Percentiles rank a stretch among this genome's conserved stretches.
phyloP scores from a whole-genome alignment of 2,113 vertebrate genomes.

The Micronycteris hirsuta region DNA sequence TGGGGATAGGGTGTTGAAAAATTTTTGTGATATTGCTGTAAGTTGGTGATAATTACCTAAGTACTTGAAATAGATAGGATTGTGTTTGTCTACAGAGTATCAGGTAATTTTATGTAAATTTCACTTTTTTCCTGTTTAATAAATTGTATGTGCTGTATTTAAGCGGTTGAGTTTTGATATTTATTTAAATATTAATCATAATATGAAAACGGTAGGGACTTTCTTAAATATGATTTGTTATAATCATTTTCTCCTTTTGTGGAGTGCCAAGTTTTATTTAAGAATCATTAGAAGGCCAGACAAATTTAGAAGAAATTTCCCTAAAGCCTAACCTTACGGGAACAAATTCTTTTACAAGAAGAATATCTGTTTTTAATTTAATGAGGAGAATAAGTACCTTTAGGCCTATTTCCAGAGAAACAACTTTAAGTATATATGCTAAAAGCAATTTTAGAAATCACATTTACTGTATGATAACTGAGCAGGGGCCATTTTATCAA shows the following conservation, averaged over 20 bases:
- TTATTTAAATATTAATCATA: neutral
- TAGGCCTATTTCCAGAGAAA: neutral
- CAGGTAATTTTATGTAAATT: neutral
- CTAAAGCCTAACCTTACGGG: neutral
- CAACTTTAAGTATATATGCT: neutral
- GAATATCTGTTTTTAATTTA: neutral
- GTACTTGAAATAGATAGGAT: neutral
- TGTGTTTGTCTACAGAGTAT: neutral
- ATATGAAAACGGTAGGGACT: neutral
- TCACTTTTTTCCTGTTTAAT: neutral
- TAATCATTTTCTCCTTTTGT: neutral
- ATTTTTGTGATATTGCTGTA: neutral
- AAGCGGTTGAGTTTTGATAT: neutral
- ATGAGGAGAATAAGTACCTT: slow-evolving; percentile 7
- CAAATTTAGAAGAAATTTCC: slow-evolving; percentile 22
- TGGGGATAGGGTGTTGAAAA: neutral
- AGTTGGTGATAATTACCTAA: neutral
- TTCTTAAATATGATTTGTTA: slow-evolving; percentile 15
- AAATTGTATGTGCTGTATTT: neutral
- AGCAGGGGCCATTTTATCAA: neutral
- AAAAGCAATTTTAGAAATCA: neutral
- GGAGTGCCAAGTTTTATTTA: neutral
- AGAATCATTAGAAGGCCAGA: neutral
- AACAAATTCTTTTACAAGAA: neutral
- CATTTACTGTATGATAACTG: neutral